Evolutionary conservation across 2,888 invertebrate species (phyloP).

Genomic region (Euspilapteryx auroguttella): DNA sequence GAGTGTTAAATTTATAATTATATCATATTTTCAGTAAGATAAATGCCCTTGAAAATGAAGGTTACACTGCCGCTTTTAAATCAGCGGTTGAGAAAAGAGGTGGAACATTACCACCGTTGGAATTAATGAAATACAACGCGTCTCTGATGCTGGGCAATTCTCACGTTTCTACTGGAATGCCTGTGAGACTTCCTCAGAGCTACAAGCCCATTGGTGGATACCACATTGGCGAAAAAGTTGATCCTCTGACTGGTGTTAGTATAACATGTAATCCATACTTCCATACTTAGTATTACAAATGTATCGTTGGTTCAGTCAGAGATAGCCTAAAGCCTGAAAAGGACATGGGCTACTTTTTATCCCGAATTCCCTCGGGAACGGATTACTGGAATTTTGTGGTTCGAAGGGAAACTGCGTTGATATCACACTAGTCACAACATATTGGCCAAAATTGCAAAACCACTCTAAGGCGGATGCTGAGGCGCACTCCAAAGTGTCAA

Average conservation of each 20-base stretch:
- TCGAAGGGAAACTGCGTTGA: no score
- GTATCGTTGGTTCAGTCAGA: background rate
- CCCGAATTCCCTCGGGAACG: no score
- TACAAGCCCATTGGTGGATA: conserved; percentile 10
- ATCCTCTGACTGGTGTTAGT: conserved; percentile 24
- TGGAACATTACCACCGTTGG: conserved; percentile 4
- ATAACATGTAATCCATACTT: background rate
- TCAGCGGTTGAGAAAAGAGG: conserved; percentile 5
- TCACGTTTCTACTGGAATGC: conserved; percentile 9
- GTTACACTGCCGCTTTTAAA: conserved; percentile 7
- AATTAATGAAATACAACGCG: conserved; percentile 7
- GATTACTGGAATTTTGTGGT: no score
- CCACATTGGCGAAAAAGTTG: conserved; percentile 11
- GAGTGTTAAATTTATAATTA: no score
- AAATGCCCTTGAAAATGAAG: conserved; percentile 1
- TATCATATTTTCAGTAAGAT: conserved; percentile 1
- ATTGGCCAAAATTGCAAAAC: no score
- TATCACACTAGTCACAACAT: no score
- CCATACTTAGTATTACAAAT: no score
- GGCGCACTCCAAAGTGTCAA: no score
- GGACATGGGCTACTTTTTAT: no score
- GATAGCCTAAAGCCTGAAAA: no score
- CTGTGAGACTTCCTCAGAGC: conserved; percentile 9
- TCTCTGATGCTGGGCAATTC: conserved; percentile 9
- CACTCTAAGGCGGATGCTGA: no score